These are phyloP conservation scores for Leiothrix lutea DNA, from an alignment of 2,113 vertebrate genomes.

Conservation along the genomic window DNA sequence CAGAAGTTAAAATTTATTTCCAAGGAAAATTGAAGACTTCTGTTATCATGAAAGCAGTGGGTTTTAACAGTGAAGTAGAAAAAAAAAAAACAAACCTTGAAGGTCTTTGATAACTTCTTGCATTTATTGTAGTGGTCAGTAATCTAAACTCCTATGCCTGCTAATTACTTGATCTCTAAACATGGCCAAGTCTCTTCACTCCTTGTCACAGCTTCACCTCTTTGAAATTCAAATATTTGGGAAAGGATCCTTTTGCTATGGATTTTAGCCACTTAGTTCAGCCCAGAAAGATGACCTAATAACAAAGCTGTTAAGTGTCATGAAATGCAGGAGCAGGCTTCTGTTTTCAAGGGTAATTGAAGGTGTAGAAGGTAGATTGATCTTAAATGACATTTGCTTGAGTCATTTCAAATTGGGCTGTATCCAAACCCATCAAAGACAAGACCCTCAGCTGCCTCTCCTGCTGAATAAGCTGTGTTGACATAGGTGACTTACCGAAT, in stretches of 20 bases:
- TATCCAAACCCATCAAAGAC: not conserved
- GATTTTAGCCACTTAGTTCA: not conserved
- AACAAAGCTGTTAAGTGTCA: not conserved
- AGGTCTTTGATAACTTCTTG: not conserved
- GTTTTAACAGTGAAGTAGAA: not conserved
- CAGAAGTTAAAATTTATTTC: not conserved
- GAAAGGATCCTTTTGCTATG: not conserved
- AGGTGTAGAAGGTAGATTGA: not conserved
- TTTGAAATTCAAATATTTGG: not conserved
- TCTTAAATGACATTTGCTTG: not conserved
- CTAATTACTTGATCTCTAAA: not conserved
- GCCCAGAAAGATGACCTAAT: not conserved
- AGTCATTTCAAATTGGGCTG: not conserved
- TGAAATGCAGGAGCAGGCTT: not conserved
- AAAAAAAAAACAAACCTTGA: not conserved
- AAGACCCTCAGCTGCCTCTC: not conserved
- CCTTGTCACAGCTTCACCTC: not conserved
- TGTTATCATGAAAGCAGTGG: not conserved
- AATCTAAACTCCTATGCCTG: not conserved
- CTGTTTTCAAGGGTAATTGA: not conserved
- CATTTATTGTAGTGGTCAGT: not conserved
- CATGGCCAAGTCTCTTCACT: not conserved
- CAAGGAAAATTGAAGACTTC: not conserved
- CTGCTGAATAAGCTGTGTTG: not conserved
- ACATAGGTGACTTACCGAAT: rapidly evolving